Evolutionary conservation across 2,888 invertebrate species (phyloP).

Genomic region (Drosophila greeni): DNA sequence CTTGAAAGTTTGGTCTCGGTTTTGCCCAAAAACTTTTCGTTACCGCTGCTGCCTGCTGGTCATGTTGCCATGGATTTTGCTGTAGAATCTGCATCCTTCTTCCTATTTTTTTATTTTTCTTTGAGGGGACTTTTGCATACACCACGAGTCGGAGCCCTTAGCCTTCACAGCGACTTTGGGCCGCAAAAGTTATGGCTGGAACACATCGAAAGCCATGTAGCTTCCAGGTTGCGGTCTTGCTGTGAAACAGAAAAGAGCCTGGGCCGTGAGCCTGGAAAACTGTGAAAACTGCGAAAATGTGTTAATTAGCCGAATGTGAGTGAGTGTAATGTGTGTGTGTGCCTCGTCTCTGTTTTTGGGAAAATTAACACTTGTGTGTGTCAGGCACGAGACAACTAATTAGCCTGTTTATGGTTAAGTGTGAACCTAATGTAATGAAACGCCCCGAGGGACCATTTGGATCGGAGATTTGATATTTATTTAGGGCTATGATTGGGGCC

Average conservation of each 20-base stretch:
- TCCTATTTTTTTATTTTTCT: background rate
- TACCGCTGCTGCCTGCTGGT: slow-evolving; percentile 48
- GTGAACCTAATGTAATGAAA: slow-evolving; percentile 22
- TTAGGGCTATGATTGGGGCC: background rate
- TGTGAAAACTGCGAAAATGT: slow-evolving; percentile 32
- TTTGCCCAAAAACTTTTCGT: slow-evolving; percentile 55
- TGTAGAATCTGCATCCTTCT: slow-evolving; percentile 14
- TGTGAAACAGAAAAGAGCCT: background rate
- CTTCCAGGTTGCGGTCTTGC: slow-evolving; percentile 24
- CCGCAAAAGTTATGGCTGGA: slow-evolving; percentile 35
- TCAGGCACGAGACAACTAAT: slow-evolving; percentile 29
- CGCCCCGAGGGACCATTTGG: background rate
- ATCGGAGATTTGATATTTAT: slow-evolving; percentile 6
- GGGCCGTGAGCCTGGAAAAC: slow-evolving; percentile 4
- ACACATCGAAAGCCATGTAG: slow-evolving; percentile 42
- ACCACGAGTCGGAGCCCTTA: slow-evolving; percentile 13
- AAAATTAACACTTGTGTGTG: slow-evolving; percentile 37
- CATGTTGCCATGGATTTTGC: slow-evolving; percentile 54
- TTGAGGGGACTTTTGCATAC: slow-evolving; percentile 27
- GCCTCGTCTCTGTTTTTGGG: slow-evolving; percentile 19
- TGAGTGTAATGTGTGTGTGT: slow-evolving; percentile 13
- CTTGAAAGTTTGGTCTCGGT: slow-evolving; percentile 64
- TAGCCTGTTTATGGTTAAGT: slow-evolving; percentile 21
- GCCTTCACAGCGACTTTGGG: slow-evolving; percentile 37
- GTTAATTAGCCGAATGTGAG: slow-evolving; percentile 32